Percentiles rank a stretch among this genome's conserved stretches.
These are phyloP conservation scores for Chrysogorgia sp. DNA, from an alignment of 92 coral and sea anemone genomes.

Conservation along the genomic window DNA sequence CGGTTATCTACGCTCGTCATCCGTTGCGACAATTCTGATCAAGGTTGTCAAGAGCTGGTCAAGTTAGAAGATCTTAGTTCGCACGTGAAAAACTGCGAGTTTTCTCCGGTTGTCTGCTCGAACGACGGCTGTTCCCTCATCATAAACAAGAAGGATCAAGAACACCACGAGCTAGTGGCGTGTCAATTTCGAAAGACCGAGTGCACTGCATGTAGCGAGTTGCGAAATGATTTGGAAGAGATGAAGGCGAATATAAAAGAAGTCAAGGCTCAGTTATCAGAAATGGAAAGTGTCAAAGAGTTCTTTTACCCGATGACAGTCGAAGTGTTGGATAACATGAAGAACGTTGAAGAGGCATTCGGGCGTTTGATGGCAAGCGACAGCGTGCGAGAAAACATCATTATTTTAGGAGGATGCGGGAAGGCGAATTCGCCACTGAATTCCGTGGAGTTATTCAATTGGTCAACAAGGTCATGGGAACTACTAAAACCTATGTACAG, in stretches of 20 bases:
- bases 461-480: neutral
- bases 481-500: neutral
- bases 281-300: neutral
- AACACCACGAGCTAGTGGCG: neutral
- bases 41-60: slow-evolving; percentile 16
- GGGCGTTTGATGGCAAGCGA: neutral
- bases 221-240: neutral
- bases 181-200: neutral
- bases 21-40: slow-evolving; percentile 2
- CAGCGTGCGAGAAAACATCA: neutral
- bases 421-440: no score
- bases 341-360: neutral
- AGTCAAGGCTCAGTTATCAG: neutral
- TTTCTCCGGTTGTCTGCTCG: slow-evolving; percentile 5
- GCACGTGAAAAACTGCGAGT: slow-evolving; percentile 22
- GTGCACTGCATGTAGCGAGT: neutral
- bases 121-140: slow-evolving; percentile 10
- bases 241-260: neutral
- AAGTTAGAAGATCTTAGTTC: slow-evolving; percentile 2
- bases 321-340: neutral
- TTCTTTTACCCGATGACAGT: no score
- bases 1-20: neutral
- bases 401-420: neutral
- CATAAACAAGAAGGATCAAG: neutral
- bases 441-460: neutral